These are phyloP conservation scores for Chaetoderma sp. DNA, from an alignment of 2,888 invertebrate species.

Conservation along the genomic window DNA sequence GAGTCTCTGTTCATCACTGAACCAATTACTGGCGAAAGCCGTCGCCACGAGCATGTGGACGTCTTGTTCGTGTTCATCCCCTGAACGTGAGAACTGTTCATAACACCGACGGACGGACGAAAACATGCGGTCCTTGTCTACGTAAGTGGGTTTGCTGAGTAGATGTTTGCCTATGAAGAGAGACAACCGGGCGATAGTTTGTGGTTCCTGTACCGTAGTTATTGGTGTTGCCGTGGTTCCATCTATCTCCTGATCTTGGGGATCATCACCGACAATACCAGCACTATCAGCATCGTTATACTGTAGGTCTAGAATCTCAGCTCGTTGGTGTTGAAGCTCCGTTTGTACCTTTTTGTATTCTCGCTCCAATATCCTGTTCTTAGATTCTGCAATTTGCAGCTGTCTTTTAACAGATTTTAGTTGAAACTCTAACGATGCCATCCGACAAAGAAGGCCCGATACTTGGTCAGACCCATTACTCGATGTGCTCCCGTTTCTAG, in stretches of 20 bases:
- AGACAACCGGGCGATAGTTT: slow-evolving; percentile 55
- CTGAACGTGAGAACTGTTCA: slow-evolving; percentile 52
- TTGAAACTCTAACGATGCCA: slow-evolving; percentile 56
- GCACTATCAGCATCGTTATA: slow-evolving; percentile 53
- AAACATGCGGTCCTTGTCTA: slow-evolving; percentile 56
- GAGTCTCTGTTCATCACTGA: slow-evolving; percentile 49
- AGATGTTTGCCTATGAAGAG: slow-evolving; percentile 54
- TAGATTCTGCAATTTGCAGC: slow-evolving; percentile 54
- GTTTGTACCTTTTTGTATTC: slow-evolving; percentile 52
- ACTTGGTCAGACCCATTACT: slow-evolving; percentile 33
- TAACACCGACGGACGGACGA: slow-evolving; percentile 54
- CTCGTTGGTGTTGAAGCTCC: slow-evolving; percentile 49
- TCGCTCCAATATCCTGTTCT: slow-evolving; percentile 52
- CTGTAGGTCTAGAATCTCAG: slow-evolving; percentile 45
- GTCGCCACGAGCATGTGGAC: slow-evolving; percentile 66
- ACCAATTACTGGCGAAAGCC: slow-evolving; percentile 64
- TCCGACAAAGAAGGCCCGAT: slow-evolving; percentile 50
- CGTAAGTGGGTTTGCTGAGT: slow-evolving; percentile 51
- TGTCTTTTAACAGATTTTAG: slow-evolving; percentile 54
- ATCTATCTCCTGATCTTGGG: too few species aligned
- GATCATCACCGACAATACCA: slow-evolving; percentile 57
- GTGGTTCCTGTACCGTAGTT: too few species aligned
- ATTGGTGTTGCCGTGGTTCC: too few species aligned
- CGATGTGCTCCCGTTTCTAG: too few species aligned
- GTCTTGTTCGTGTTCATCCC: slow-evolving; percentile 52